Base-by-base conservation (phyloP, 2,888 invertebrate genomes). In the Eupithecia subfuscata region DNA sequence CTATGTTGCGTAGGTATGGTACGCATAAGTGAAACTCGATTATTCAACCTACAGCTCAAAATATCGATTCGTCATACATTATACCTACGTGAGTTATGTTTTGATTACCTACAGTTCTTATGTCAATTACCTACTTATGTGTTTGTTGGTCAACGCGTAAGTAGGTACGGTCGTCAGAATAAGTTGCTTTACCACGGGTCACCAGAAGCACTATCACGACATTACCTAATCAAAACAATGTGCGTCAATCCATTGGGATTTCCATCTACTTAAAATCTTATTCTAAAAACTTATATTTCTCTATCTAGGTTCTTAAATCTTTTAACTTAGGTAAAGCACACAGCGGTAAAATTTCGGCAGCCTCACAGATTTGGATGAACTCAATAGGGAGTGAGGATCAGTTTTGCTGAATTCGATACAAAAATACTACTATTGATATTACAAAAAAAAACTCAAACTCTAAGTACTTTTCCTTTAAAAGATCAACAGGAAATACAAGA, bases 71-170 rank as follows among this genome's bases (percentile, higher is more conserved):
- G 48, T 69, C 45, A 52, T 52, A 37, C 37, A 37, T 37, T 37
- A 37, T 37, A 69, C 40, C 34, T 69, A 69, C 48, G 43, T 25
- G 43, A 68, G 71, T 60, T 43, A 37, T 75, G 75, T 71, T 71
- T 75, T 73, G 65, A 75, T 70, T 70, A 75, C 75, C 43, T 70
- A 75, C 75, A 56, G 70, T 56, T 72, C 75, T 70, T 75, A 70
- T 70, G 75, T 70, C 56, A 73, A 70, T 70, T 73, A 67, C 64
- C 69, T 70, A 72, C 75, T 43, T 65, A 45, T 68, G 40, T 56
- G 37, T 63, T 48, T 69, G 48, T 48, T 18, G 48, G 69, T 64
- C 69, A 69, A 48, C 70, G 34, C n/a, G 37, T 69, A 56, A 11
- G 52, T 30, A 30, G 30, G 30, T 56, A 71, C 71, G 40, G 69